These are phyloP conservation scores for Hemithea aestivaria DNA, from an alignment of 2,888 invertebrate species.

Conservation along the genomic window DNA sequence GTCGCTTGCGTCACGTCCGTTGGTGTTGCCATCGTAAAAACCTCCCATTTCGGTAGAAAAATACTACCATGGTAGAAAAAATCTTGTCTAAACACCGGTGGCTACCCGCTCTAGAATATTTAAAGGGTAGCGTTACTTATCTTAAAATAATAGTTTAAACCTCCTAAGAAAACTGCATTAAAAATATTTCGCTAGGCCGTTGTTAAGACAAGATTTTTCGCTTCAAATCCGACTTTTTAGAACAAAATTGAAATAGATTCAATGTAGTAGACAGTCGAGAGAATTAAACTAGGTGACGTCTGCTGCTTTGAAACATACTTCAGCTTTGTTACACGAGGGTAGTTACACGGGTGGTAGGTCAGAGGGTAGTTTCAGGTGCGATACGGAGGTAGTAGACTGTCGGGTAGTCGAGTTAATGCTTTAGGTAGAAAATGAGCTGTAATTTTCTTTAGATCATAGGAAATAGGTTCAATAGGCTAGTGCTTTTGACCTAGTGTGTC, in stretches of 20 bases:
- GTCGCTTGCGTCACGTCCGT: slow-evolving; percentile 35
- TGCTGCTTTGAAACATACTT: slow-evolving; percentile 21
- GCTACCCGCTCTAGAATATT: slow-evolving; percentile 23
- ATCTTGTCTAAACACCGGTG: slow-evolving; percentile 17
- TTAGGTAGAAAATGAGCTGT: too few relatives aligned
- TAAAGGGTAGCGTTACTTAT: slow-evolving; percentile 22
- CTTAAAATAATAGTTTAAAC: slow-evolving; percentile 25
- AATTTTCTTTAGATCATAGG: too few relatives aligned
- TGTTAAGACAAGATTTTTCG: slow-evolving; percentile 10
- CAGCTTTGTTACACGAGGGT: slow-evolving; percentile 28
- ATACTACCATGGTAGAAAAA: slow-evolving; percentile 9
- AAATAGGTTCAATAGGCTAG: too few relatives aligned
- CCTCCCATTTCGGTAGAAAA: slow-evolving; percentile 17
- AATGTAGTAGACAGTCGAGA: slow-evolving; percentile 18
- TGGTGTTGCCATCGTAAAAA: slow-evolving; percentile 25
- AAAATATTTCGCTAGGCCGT: slow-evolving; percentile 19
- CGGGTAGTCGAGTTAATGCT: background rate
- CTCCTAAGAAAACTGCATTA: slow-evolving; percentile 23
- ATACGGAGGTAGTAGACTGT: slow-evolving; percentile 6
- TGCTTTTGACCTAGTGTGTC: too few relatives aligned
- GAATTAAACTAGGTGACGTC: slow-evolving; percentile 30
- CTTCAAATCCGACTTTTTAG: slow-evolving; percentile 35
- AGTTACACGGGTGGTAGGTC: too few relatives aligned
- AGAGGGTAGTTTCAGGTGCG: slow-evolving; percentile 17
- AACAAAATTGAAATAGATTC: slow-evolving; percentile 25